A percentile compares a stretch with the other conserved stretches of the same genome.
Conservation (phyloP, 2,797 vertebrate genomes). For the Xenentodon cancila region DNA sequence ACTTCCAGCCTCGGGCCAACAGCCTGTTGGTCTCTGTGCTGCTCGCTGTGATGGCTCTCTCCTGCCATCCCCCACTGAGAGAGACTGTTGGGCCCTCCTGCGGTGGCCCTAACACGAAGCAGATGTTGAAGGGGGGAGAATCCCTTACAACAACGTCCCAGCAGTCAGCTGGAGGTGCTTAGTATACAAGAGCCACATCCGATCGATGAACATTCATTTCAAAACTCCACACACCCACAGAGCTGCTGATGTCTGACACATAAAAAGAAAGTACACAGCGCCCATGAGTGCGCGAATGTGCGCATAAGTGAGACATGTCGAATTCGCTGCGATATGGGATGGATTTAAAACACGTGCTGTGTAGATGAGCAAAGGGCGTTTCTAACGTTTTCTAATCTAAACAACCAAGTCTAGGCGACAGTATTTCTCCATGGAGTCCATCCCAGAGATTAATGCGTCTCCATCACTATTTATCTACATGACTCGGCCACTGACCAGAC, state of each 20-base stretch:
- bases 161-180: slow-evolving; percentile 28
- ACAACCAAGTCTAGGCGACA: neutral
- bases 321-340: neutral
- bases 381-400: slow-evolving; percentile 7
- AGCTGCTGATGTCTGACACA: neutral
- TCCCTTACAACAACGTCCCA: slow-evolving; percentile 40
- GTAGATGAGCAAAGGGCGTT: slow-evolving; percentile 15
- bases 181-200: slow-evolving; percentile 39
- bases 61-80: slow-evolving; percentile 67
- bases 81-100: slow-evolving; percentile 47
- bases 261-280: neutral
- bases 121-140: slow-evolving; percentile 72
- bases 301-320: slow-evolving; percentile 4
- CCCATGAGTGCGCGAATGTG: neutral
- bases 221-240: slow-evolving; percentile 4
- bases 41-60: slow-evolving; percentile 31
- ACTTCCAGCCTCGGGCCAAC: slow-evolving; percentile 11
- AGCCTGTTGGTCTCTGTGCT: slow-evolving; percentile 25
- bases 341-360: neutral
- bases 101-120: slow-evolving; percentile 67
- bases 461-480: neutral
- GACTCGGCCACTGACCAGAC: neutral
- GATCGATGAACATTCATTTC: slow-evolving; percentile 20
- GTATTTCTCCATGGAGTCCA: slow-evolving; percentile 2
- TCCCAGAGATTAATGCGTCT: slow-evolving; percentile 3